These are phyloP conservation scores for Thera obeliscata DNA, from an alignment of 2,888 invertebrate species.

Conservation along the genomic window DNA sequence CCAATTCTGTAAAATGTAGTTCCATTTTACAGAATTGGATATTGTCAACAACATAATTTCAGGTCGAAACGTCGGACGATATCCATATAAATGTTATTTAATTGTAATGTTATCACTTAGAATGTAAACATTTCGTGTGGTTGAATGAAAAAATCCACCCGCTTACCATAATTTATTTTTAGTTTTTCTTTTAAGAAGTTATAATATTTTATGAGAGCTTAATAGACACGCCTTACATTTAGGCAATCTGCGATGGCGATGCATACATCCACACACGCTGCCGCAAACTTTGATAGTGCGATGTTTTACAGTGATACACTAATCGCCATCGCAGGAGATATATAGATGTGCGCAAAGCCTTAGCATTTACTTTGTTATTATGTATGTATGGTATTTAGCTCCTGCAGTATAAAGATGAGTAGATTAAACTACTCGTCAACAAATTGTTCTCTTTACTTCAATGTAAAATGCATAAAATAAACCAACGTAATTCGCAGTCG, in stretches of 20 bases:
- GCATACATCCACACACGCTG: too few species aligned
- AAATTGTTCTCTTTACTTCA: constrained; percentile 15
- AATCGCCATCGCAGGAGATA: too few species aligned
- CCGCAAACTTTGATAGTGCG: too few species aligned
- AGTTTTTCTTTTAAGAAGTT: background rate
- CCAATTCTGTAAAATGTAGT: background rate
- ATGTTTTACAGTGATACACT: too few species aligned
- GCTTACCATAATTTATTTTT: background rate
- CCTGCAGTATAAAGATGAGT: too few species aligned
- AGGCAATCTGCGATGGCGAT: too few species aligned
- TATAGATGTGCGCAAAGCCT: too few species aligned
- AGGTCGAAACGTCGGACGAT: constrained; percentile 22
- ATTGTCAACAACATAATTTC: constrained; percentile 39
- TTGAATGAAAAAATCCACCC: background rate
- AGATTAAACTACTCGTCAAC: background rate
- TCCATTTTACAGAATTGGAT: constrained; percentile 31
- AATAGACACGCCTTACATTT: background rate
- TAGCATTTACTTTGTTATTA: too few species aligned
- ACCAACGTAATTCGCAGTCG: constrained; percentile 16
- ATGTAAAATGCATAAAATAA: constrained; percentile 35
- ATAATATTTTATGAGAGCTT: background rate
- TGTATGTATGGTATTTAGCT: too few species aligned
- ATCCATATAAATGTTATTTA: constrained; percentile 30
- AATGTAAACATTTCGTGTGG: background rate
- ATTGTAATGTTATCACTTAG: constrained; percentile 9